phyloP scores from a whole-genome alignment of 1,140 invertebrate genomes.

The Tetragonula clypearis region DNA sequence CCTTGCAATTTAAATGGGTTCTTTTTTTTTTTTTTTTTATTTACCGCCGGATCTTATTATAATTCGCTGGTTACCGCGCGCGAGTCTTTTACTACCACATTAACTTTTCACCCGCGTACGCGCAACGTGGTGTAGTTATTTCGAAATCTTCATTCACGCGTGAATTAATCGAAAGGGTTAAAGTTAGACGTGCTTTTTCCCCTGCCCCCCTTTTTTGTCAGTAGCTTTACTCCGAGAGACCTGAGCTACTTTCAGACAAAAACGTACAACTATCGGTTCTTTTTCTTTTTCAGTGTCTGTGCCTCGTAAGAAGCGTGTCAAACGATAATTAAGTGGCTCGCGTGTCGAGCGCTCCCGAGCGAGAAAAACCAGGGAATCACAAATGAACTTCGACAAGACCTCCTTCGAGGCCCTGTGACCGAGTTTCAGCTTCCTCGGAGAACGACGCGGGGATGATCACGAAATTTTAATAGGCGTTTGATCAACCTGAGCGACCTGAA shows the following conservation, averaged over 20 bases:
- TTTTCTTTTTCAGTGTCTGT: not conserved
- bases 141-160: not conserved
- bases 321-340: slow-evolving; percentile 29
- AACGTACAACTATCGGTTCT: not conserved
- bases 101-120: slow-evolving; percentile 26
- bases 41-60: slow-evolving; percentile 23
- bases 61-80: not conserved
- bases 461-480: slow-evolving; percentile 25
- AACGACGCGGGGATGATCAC: slow-evolving; percentile 8
- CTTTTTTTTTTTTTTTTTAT: slow-evolving; percentile 42
- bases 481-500: slow-evolving; percentile 2
- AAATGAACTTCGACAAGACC: slow-evolving; percentile 5
- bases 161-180: not conserved
- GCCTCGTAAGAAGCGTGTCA: slow-evolving; percentile 24
- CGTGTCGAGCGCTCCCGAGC: slow-evolving; percentile 12
- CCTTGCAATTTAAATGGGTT: slow-evolving; percentile 37
- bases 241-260: not conserved
- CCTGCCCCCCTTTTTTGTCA: not conserved
- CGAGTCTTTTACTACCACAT: slow-evolving; percentile 9
- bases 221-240: not conserved
- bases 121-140: not conserved
- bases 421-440: not conserved
- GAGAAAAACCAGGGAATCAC: slow-evolving; percentile 24
- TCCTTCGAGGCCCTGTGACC: not conserved
- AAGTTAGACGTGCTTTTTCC: too few relatives aligned